Evolutionary conservation across 1,140 invertebrate species (phyloP).

Genomic region (Holotrichia oblita): DNA sequence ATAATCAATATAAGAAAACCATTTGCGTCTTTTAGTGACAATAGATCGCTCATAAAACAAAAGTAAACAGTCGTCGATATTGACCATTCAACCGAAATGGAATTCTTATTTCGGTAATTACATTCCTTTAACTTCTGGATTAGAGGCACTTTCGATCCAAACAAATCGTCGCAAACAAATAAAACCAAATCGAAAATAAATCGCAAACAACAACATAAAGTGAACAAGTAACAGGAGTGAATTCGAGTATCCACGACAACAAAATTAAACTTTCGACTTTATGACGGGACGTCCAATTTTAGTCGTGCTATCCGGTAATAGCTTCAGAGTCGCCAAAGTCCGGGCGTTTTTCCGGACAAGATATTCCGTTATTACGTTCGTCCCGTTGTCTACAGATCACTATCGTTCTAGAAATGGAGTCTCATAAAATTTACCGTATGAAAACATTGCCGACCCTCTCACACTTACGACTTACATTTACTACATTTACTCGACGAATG

Average conservation of each 20-base stretch:
- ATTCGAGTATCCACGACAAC: neutral
- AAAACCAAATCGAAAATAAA: conserved; percentile 32
- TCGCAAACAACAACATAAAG: conserved; percentile 25
- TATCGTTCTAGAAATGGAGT: conserved; percentile 19
- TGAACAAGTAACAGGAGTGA: neutral
- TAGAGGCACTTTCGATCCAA: neutral
- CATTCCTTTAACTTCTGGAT: neutral
- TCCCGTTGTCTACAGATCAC: conserved; percentile 33
- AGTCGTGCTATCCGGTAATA: conserved; percentile 27
- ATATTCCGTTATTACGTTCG: conserved; percentile 33
- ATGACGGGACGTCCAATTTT: conserved; percentile 33
- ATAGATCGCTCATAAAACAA: neutral
- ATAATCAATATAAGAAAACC: neutral
- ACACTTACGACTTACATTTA: conserved; percentile 13
- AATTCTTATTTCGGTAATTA: conserved; percentile 24
- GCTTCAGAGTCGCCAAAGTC: conserved; percentile 26
- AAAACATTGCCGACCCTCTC: conserved; percentile 15
- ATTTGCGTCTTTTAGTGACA: neutral
- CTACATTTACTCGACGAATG: neutral
- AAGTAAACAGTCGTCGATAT: neutral
- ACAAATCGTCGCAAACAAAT: neutral
- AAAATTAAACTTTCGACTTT: conserved; percentile 36
- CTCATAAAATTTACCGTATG: conserved; percentile 29
- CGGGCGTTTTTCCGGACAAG: conserved; percentile 26
- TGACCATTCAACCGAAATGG: neutral